phyloP scores from a whole-genome alignment of 2,888 invertebrate genomes.

The Tetanocera ferruginea region DNA sequence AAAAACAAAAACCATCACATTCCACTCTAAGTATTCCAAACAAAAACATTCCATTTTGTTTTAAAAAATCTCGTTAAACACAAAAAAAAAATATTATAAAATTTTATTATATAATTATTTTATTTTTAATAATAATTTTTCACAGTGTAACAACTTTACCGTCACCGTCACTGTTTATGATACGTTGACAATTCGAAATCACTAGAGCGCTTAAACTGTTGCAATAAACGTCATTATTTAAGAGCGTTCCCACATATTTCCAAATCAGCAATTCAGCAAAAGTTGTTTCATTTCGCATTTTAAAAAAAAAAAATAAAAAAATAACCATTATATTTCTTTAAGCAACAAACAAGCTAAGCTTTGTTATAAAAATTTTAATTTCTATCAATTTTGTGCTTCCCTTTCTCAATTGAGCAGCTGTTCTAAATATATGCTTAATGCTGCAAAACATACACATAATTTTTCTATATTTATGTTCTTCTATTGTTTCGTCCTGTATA shows the following conservation, averaged over 20 bases:
- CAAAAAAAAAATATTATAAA: not conserved
- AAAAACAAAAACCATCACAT: not conserved
- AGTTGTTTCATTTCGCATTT: not conserved
- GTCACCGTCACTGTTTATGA: no score
- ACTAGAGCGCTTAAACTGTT: not conserved
- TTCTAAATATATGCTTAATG: constrained; percentile 15
- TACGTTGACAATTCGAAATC: no score
- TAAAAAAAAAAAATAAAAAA: not conserved
- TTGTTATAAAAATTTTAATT: constrained; percentile 5
- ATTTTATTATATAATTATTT: not conserved
- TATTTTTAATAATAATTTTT: not conserved
- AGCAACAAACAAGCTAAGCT: constrained; percentile 31
- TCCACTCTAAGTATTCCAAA: constrained; percentile 19
- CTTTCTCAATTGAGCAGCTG: constrained; percentile 21
- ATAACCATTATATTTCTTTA: not conserved
- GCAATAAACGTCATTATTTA: not conserved
- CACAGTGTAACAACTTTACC: no score
- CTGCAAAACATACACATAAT: not conserved
- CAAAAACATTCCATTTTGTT: constrained; percentile 15
- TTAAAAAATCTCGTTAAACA: not conserved
- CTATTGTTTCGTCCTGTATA: constrained; percentile 7
- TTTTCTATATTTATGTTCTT: constrained; percentile 13
- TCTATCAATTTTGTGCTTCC: constrained; percentile 23
- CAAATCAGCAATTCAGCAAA: not conserved
- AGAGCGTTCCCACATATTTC: not conserved